A percentile compares a stretch with the other conserved stretches of the same genome.
Evolutionary conservation across 2,797 vertebrate species (phyloP).

Genomic region (Anguilla anguilla): DNA sequence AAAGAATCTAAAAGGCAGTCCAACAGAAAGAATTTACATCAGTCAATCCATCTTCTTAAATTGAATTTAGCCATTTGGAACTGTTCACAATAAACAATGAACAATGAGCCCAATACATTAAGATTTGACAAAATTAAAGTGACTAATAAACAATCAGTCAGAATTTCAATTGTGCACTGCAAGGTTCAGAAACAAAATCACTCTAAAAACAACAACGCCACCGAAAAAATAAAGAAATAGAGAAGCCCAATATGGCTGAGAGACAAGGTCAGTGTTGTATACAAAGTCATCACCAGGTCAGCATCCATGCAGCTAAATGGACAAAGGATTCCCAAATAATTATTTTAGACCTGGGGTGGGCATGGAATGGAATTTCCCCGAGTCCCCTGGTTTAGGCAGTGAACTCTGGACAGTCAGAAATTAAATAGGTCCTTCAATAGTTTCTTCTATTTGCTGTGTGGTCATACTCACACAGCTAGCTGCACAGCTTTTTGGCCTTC

Average conservation of each 20-base stretch:
- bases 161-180: no score
- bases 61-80: no score
- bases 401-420: neutral
- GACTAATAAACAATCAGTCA: no score
- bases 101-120: neutral
- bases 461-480: neutral
- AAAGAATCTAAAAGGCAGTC: neutral
- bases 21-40: no score
- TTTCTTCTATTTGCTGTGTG: neutral
- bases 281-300: no score
- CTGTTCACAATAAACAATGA: no score
- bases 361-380: neutral
- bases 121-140: neutral
- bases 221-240: no score
- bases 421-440: neutral
- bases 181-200: no score
- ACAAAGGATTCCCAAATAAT: no score
- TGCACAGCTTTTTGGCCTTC: neutral
- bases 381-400: neutral
- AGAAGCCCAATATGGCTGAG: neutral
- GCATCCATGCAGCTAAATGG: no score
- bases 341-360: neutral
- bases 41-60: no score
- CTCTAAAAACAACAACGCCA: no score
- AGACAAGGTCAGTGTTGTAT: neutral